Evolutionary conservation across 2,888 invertebrate genomes (phyloP).

Genomic region (Sisyra terminalis): DNA sequence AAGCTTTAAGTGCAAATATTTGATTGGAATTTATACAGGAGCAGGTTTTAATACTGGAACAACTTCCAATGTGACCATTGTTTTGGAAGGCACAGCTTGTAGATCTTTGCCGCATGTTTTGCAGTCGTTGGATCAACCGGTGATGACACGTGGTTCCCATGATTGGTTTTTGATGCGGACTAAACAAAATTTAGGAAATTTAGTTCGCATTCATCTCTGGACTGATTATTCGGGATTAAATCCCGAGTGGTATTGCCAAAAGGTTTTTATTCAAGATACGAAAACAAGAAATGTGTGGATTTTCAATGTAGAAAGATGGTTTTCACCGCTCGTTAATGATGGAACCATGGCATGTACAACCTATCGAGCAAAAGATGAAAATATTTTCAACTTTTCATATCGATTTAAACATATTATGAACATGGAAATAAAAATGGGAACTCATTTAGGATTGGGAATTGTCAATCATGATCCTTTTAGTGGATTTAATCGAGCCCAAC

Average conservation of each 20-base stretch:
- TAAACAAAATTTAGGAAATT: constrained; percentile 8
- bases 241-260: constrained; percentile 10
- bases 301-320: background rate
- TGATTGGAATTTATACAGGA: background rate
- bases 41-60: background rate
- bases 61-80: background rate
- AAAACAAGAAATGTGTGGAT: background rate
- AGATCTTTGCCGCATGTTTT: background rate
- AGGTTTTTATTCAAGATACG: background rate
- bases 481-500: background rate
- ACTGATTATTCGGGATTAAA: constrained; percentile 8
- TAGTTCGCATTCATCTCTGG: constrained; percentile 9
- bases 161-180: constrained; percentile 11
- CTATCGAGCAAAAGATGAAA: background rate
- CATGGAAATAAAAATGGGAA: background rate
- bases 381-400: background rate
- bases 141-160: background rate
- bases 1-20: background rate
- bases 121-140: background rate
- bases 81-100: background rate
- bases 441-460: background rate
- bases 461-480: background rate
- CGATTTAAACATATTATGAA: background rate
- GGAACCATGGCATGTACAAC: background rate
- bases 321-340: background rate